Base-by-base conservation (phyloP, 2,113 vertebrate genomes). In the Bagarius yarrelli region DNA sequence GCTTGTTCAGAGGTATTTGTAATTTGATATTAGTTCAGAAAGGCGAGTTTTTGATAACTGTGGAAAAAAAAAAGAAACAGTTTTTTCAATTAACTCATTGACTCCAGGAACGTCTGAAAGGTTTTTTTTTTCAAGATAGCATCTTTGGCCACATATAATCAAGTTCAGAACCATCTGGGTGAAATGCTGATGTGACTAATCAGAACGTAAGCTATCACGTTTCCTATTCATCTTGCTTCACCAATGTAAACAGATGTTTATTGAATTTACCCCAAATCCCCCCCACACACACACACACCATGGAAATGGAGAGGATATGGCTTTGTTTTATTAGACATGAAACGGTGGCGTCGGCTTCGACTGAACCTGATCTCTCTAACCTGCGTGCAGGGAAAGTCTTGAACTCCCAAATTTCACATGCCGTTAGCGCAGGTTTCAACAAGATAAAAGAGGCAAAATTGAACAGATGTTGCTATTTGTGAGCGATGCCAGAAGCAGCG, bases 221-320 rank as follows among this genome's bases (percentile, higher is more conserved):
- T 81, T 74, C 80, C 32, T 75, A 67, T 80, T 44, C 34, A 71
- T 69, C 66, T 71, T 71, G 52, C 55, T 52, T 52, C 32, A 81
- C 59, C 71, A 75, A 44, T 8, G 32, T 81, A 75, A 81, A 81
- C 59, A 81, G 71, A 81, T 81, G 80, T 81, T 80, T 72, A 80
- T 72, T 80, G 56, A 72, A 80, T 80, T 80, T 80, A 80, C 4
- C 36, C 66, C n/a, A 19, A 25, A 8, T 12, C n/a, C 13, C 8
- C n/a, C n/a, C 23, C 40, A n/a, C 5, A 4, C 3, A 8, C 55
- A 4, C 55, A 21, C 19, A 16, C 55, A 23, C 56, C 9, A 50
- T 60, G 78, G 59, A 70, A 80, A 80, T 59, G 56, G 56, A 80
- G 36, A 59, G 25, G 55, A 61, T 80, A 72, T 60, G 66, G 56